Conservation (phyloP, 2,888 invertebrate species). For the Erebia aethiops region DNA sequence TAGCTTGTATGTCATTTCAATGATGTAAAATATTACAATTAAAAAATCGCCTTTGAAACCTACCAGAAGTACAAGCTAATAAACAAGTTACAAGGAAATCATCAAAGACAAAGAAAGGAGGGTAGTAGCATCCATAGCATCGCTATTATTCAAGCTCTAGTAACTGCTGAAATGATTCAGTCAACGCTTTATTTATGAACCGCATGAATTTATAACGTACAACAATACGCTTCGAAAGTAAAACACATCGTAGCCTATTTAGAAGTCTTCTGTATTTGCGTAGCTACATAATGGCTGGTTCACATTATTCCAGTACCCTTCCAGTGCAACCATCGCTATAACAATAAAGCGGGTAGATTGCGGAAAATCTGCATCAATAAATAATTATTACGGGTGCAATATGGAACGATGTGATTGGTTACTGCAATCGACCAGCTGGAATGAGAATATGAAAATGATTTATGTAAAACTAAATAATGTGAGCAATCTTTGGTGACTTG, state of each 20-base stretch:
- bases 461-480: background rate
- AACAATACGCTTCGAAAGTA: conserved; percentile 6
- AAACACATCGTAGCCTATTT: conserved; percentile 4
- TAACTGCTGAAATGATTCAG: conserved; percentile 12
- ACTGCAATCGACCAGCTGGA: too few species aligned
- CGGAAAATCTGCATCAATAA: too few species aligned
- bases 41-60: background rate
- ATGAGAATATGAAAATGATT: background rate
- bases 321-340: background rate
- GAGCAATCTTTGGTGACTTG: too few species aligned
- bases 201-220: conserved; percentile 14
- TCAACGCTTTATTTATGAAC: conserved; percentile 5
- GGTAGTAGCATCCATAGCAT: too few species aligned
- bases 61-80: conserved; percentile 13
- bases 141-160: conserved; percentile 27
- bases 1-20: background rate
- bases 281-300: background rate
- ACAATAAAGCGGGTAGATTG: too few species aligned
- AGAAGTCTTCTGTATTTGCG: background rate
- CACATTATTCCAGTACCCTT: background rate
- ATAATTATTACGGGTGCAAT: too few species aligned
- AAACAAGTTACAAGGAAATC: conserved; percentile 13
- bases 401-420: too few species aligned
- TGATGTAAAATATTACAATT: background rate
- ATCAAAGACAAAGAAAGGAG: conserved; percentile 28